A percentile compares a stretch with the other conserved stretches of the same genome.
phyloP scores from a whole-genome alignment of 2,797 vertebrate genomes.

The Lepilemur ruficaudatus region DNA sequence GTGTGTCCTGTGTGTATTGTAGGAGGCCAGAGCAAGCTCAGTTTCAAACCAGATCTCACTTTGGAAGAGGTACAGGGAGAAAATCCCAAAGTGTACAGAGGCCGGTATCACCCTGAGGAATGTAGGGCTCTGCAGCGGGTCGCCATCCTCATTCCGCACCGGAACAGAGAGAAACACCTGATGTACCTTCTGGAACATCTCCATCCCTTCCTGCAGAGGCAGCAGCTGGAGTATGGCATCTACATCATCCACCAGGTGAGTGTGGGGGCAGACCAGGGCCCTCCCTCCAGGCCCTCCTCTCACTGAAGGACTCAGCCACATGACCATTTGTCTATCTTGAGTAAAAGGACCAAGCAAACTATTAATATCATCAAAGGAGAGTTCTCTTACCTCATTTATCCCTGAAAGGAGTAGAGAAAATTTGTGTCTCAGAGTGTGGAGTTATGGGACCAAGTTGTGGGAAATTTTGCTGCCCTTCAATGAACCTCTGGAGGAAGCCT shows the following conservation, averaged over 20 bases:
- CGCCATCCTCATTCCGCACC: slow-evolving; percentile 94
- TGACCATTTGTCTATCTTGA: not conserved
- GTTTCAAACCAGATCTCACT: slow-evolving; percentile 89
- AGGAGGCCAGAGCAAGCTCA: slow-evolving; percentile 90
- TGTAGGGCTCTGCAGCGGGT: slow-evolving; percentile 91
- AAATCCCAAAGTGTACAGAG: slow-evolving; percentile 88
- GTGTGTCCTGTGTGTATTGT: slow-evolving; percentile 52
- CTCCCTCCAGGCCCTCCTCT: not conserved
- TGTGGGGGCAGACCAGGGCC: not conserved
- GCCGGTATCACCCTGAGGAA: slow-evolving; percentile 86
- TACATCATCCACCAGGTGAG: slow-evolving; percentile 97
- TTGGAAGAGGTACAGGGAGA: slow-evolving; percentile 88
- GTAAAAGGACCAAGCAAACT: not conserved
- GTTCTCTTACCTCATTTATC: not conserved
- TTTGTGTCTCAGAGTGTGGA: not conserved
- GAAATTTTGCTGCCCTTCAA: not conserved
- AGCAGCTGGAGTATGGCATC: slow-evolving; percentile 95
- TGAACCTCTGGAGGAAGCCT: not conserved
- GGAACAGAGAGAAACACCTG: slow-evolving; percentile 94
- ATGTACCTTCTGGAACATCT: slow-evolving; percentile 94
- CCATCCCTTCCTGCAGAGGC: slow-evolving; percentile 96
- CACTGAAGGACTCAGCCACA: not conserved
- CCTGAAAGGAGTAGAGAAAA: not conserved
- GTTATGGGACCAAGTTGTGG: not conserved
- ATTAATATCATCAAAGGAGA: not conserved